Percentiles rank a stretch among this genome's conserved stretches.
Evolutionary conservation across 2,797 vertebrate species (phyloP).

Genomic region (Scolopax bukidnonensis): DNA sequence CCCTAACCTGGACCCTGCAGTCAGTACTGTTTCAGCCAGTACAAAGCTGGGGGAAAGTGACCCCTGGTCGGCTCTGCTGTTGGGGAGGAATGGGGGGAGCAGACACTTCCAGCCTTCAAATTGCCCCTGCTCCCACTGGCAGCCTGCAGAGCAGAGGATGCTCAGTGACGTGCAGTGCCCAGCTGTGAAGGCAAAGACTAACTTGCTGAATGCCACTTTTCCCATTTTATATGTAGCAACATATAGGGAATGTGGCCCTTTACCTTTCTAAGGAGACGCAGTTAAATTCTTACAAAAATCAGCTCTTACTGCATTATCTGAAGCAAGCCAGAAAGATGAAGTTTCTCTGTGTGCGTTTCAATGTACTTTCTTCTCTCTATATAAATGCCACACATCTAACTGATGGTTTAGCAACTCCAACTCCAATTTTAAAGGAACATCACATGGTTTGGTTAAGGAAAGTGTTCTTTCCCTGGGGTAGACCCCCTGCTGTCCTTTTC

Average conservation of each 20-base stretch:
- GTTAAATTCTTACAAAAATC: neutral
- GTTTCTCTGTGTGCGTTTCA: neutral
- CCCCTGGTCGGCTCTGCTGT: neutral
- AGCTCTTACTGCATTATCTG: neutral
- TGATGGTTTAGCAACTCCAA: neutral
- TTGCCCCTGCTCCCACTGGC: neutral
- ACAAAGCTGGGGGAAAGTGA: neutral
- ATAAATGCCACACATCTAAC: neutral
- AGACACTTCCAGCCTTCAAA: neutral
- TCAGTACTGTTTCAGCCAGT: neutral
- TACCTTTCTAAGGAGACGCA: neutral
- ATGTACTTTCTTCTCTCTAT: neutral
- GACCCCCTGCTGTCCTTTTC: neutral
- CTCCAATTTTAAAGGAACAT: neutral
- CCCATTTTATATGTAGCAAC: neutral
- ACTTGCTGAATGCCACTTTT: neutral
- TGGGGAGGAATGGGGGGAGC: neutral
- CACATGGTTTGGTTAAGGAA: neutral
- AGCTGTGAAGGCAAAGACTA: neutral
- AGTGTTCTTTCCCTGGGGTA: neutral
- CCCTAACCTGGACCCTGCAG: neutral
- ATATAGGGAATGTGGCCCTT: neutral
- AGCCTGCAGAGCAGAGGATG: neutral
- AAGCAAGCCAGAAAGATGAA: neutral
- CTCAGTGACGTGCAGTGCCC: rapidly evolving